These are phyloP conservation scores for Hyles vespertilio DNA, from an alignment of 1,140 invertebrate genomes.

Conservation along the genomic window DNA sequence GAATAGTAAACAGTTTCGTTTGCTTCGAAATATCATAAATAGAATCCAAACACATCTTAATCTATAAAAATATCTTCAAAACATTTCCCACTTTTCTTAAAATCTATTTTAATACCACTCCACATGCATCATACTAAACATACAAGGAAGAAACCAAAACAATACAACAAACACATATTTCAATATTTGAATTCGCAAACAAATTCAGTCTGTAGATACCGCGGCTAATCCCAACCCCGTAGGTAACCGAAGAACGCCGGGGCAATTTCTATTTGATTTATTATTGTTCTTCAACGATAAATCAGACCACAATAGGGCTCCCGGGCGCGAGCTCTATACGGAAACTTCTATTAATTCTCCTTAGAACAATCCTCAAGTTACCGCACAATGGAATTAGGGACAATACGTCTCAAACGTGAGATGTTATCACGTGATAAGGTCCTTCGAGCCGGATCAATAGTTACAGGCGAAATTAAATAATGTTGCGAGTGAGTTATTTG, in stretches of 20 bases:
- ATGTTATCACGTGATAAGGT: slow-evolving; percentile 47
- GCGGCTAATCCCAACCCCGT: slow-evolving; percentile 7
- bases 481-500: not conserved
- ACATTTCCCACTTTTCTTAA: too few species aligned
- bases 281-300: slow-evolving; percentile 71
- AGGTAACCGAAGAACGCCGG: slow-evolving; percentile 32
- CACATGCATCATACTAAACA: too few species aligned
- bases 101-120: too few species aligned
- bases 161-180: too few species aligned
- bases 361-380: slow-evolving; percentile 62
- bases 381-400: slow-evolving; percentile 58
- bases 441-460: slow-evolving; percentile 26
- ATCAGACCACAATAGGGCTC: slow-evolving; percentile 70
- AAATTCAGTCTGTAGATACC: not conserved
- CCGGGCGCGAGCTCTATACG: slow-evolving; percentile 41
- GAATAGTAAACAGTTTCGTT: too few species aligned
- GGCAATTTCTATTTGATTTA: slow-evolving; percentile 71
- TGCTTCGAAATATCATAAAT: too few species aligned
- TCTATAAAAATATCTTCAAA: too few species aligned
- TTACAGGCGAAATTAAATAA: slow-evolving; percentile 8
- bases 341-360: slow-evolving; percentile 70
- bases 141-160: too few species aligned
- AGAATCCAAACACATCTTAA: too few species aligned
- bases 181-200: too few species aligned
- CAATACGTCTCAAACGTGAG: slow-evolving; percentile 60